Percentiles rank a stretch among this genome's conserved stretches.
These are phyloP conservation scores for Pitta sordida DNA, from an alignment of 2,113 vertebrate genomes.

Conservation along the genomic window DNA sequence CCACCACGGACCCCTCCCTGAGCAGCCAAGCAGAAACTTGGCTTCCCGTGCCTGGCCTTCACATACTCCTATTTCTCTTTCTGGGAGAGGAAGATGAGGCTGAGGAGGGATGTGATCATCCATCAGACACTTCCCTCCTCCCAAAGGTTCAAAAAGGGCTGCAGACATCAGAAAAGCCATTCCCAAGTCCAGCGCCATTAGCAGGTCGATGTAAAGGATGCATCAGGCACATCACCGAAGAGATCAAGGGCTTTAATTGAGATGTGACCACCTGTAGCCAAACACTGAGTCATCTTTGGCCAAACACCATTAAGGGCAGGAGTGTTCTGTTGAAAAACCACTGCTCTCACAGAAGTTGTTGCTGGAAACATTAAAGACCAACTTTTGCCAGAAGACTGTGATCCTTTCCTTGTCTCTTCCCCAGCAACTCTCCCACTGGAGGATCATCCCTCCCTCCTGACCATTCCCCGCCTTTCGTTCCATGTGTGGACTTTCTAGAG, in stretches of 20 bases:
- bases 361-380: not conserved
- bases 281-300: not conserved
- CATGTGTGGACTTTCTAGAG: not conserved
- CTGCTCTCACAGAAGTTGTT: not conserved
- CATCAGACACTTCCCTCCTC: not conserved
- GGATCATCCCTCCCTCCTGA: not conserved
- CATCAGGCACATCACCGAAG: not conserved
- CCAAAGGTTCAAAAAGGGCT: not conserved
- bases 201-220: not conserved
- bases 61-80: not conserved
- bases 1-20: not conserved
- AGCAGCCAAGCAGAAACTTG: not conserved
- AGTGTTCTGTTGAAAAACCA: fast-evolving
- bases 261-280: constrained; percentile 11
- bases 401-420: not conserved
- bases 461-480: not conserved
- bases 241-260: not conserved
- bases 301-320: not conserved
- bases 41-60: not conserved
- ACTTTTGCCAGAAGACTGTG: not conserved
- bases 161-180: not conserved
- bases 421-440: not conserved
- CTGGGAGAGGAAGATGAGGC: not conserved
- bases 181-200: not conserved
- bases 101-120: not conserved